Percentiles rank a stretch among this genome's conserved stretches.
Evolutionary conservation across 1,140 invertebrate genomes (phyloP).

Genomic region (Drosophila quadrilineata): DNA sequence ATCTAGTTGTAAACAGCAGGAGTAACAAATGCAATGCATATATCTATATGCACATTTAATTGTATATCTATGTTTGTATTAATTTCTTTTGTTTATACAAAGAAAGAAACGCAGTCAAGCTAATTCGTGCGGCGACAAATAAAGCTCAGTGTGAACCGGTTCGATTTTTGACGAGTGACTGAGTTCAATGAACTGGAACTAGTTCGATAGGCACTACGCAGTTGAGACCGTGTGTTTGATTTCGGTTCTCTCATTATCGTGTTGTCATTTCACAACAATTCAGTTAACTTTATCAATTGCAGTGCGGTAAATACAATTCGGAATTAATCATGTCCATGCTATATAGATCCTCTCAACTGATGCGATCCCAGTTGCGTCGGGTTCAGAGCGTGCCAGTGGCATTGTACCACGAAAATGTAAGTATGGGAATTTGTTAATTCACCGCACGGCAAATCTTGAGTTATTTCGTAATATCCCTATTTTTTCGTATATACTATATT

Average conservation of each 20-base stretch:
- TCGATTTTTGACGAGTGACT: neutral
- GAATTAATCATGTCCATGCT: constrained; percentile 52
- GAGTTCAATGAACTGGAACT: neutral
- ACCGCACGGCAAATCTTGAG: constrained; percentile 5
- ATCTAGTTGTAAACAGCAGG: too few relatives aligned
- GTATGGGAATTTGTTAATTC: constrained; percentile 31
- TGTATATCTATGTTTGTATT: neutral
- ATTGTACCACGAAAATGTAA: constrained; percentile 80
- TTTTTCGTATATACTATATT: constrained; percentile 22
- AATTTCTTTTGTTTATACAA: neutral
- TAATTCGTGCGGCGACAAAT: too few relatives aligned
- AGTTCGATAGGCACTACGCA: constrained; percentile 31
- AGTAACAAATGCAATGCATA: neutral
- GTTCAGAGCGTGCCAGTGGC: constrained; percentile 73
- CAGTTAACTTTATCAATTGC: constrained; percentile 12
- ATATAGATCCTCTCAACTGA: constrained; percentile 46
- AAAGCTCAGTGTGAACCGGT: constrained; percentile 9
- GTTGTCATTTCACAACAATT: constrained; percentile 59
- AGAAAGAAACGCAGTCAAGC: neutral
- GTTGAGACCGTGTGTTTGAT: constrained; percentile 5
- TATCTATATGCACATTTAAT: neutral
- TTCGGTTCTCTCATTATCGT: constrained; percentile 11
- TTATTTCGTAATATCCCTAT: constrained; percentile 66
- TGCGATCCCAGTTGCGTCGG: constrained; percentile 54
- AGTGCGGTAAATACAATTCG: constrained; percentile 13